Evolutionary conservation across 30 jellyfish, hydroid and myxozoan species (phyloP).

Genomic region (Chironex yamaguchii): DNA sequence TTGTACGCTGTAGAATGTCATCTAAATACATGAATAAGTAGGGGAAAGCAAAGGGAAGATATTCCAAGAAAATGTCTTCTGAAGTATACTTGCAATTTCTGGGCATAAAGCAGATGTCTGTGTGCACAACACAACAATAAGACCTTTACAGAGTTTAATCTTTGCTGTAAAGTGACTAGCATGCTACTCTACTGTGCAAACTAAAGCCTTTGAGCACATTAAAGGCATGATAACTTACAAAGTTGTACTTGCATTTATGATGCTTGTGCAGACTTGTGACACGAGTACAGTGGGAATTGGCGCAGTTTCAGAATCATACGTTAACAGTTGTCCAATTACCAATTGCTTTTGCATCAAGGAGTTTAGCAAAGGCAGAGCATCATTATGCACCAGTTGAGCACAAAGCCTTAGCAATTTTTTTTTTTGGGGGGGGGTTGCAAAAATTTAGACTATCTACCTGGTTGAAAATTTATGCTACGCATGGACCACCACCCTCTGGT

Average conservation of each 20-base stretch:
- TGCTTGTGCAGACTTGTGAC: neutral
- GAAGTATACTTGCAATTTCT: too few species aligned
- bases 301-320: neutral
- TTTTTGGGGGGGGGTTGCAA: neutral
- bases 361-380: neutral
- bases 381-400: neutral
- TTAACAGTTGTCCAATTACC: neutral
- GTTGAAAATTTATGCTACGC: neutral
- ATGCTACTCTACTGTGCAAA: too few species aligned
- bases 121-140: too few species aligned
- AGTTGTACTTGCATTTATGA: neutral
- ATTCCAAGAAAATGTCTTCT: too few species aligned
- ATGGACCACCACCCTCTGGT: conserved; percentile 5
- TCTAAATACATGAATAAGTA: too few species aligned
- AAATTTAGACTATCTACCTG: neutral
- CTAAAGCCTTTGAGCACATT: neutral
- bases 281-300: neutral
- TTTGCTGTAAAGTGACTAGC: too few species aligned
- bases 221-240: neutral
- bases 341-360: neutral
- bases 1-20: too few species aligned
- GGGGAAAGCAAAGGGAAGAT: too few species aligned
- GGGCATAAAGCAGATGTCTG: too few species aligned
- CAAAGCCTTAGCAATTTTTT: neutral
- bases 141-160: too few species aligned